These are phyloP conservation scores for Cetonia aurata DNA, from an alignment of 2,888 invertebrate species.

Conservation along the genomic window DNA sequence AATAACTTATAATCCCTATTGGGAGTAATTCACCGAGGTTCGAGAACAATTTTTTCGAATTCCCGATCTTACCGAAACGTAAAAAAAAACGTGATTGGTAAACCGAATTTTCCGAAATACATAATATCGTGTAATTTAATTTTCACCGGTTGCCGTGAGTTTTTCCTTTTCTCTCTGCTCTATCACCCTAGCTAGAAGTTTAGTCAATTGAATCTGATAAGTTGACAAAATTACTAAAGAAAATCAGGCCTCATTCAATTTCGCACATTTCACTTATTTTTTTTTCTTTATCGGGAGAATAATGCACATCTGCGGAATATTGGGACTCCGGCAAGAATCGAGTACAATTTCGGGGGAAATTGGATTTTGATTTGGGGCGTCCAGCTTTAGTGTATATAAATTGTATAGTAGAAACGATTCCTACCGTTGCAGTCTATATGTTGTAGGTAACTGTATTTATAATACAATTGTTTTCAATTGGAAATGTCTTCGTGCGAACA, in stretches of 20 bases:
- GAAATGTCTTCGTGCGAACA: constrained; percentile 14
- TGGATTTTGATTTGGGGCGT: constrained; percentile 30
- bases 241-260: constrained; percentile 41
- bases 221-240: constrained; percentile 39
- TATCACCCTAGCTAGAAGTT: constrained; percentile 20
- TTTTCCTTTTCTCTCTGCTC: constrained; percentile 25
- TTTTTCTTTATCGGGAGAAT: constrained; percentile 23
- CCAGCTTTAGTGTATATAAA: constrained; percentile 13
- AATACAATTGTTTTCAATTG: constrained; percentile 1
- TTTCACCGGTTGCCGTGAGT: constrained; percentile 10
- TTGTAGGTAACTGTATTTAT: background rate
- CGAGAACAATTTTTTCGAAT: too few species aligned
- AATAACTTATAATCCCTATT: too few species aligned
- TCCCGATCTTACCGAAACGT: background rate
- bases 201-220: constrained; percentile 34
- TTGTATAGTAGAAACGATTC: constrained; percentile 9
- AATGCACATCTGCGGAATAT: constrained; percentile 39
- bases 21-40: too few species aligned
- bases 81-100: constrained; percentile 8
- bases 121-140: constrained; percentile 37
- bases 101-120: constrained; percentile 36
- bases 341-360: constrained; percentile 17
- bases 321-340: constrained; percentile 15
- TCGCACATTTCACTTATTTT: constrained; percentile 41
- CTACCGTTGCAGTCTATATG: constrained; percentile 11